Evolutionary conservation across 2,113 vertebrate genomes (phyloP).

Genomic region (Neoarius graeffei): DNA sequence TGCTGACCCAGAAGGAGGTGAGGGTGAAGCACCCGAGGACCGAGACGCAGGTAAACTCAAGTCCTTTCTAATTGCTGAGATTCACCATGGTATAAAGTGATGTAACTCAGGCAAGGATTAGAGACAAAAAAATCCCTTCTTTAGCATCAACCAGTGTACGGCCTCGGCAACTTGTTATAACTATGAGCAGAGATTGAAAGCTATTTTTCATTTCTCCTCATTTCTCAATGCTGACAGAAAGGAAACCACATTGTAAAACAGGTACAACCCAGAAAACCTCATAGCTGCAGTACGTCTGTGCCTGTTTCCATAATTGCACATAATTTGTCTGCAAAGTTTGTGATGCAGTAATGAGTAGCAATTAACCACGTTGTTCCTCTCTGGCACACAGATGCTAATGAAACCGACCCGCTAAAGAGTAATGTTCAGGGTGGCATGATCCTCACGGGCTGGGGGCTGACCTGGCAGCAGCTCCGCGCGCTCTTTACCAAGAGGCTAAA

Average conservation of each 20-base stretch:
- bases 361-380: slow-evolving; percentile 31
- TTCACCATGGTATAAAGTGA: neutral
- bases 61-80: neutral
- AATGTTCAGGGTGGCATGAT: slow-evolving; percentile 44
- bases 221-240: slow-evolving; percentile 67
- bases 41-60: slow-evolving; percentile 57
- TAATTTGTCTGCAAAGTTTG: slow-evolving; percentile 4
- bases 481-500: slow-evolving; percentile 85
- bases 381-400: slow-evolving; percentile 63
- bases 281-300: neutral
- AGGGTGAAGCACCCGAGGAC: slow-evolving; percentile 54
- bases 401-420: slow-evolving; percentile 72
- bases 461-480: slow-evolving; percentile 80
- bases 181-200: neutral
- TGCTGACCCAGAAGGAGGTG: slow-evolving; percentile 51
- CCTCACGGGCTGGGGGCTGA: slow-evolving; percentile 73
- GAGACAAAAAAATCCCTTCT: neutral
- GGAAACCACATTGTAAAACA: slow-evolving; percentile 54
- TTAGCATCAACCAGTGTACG: neutral
- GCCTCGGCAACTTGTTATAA: neutral
- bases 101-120: neutral
- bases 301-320: neutral
- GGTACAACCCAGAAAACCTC: neutral
- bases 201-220: slow-evolving; percentile 49
- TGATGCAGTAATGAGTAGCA: neutral